A percentile compares a stretch with the other conserved stretches of the same genome.
These are phyloP conservation scores for Zaprionus taronus DNA, from an alignment of 1,140 invertebrate species.

Conservation along the genomic window DNA sequence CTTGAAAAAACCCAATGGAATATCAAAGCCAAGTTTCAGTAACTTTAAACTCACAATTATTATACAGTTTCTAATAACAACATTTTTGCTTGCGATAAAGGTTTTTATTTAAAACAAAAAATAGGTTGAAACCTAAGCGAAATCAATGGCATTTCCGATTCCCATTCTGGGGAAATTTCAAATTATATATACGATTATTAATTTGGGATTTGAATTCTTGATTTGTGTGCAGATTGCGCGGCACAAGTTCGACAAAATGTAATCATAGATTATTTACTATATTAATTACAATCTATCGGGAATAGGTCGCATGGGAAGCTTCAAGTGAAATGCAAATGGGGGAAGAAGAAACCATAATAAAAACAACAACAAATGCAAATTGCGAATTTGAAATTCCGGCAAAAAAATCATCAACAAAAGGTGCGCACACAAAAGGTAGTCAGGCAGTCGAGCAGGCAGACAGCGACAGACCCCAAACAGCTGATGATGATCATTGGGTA, in stretches of 20 bases:
- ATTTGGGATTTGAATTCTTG: background rate
- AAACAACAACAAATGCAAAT: constrained; percentile 52
- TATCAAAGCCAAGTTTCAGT: too few relatives aligned
- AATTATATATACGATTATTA: background rate
- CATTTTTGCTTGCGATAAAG: background rate
- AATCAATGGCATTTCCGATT: background rate
- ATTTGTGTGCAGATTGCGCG: constrained; percentile 6
- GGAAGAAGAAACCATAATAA: constrained; percentile 25
- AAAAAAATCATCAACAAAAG: constrained; percentile 45
- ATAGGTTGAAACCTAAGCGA: background rate
- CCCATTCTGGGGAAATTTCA: background rate
- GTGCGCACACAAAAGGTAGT: constrained; percentile 33
- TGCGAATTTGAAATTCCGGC: constrained; percentile 47
- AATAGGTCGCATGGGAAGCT: constrained; percentile 1
- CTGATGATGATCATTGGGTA: constrained; percentile 53
- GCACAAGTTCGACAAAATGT: constrained; percentile 66
- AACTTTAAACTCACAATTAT: too few relatives aligned
- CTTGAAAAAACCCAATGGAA: too few relatives aligned
- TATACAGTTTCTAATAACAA: background rate
- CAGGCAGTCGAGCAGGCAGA: background rate
- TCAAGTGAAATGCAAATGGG: constrained; percentile 53
- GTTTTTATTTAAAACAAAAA: background rate
- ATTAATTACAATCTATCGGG: constrained; percentile 10
- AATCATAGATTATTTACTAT: constrained; percentile 52
- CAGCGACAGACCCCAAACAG: constrained; percentile 48